A percentile compares a stretch with the other conserved stretches of the same genome.
Conservation (phyloP, 2,888 invertebrate species). For the Cheiracanthium punctorium region DNA sequence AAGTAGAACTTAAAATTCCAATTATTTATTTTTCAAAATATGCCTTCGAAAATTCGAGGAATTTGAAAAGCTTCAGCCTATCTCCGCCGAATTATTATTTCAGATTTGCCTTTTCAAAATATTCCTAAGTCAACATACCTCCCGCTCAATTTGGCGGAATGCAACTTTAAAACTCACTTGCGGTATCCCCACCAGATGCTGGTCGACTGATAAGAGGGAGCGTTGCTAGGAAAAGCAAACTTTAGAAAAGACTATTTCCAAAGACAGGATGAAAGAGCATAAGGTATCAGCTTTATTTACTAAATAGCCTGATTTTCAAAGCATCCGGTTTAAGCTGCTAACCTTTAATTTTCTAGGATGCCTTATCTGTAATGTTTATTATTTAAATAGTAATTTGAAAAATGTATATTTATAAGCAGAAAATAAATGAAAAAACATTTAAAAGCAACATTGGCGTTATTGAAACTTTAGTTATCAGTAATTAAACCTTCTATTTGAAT, state of each 20-base stretch:
- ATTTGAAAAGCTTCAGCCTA: neutral
- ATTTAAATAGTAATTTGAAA: no score
- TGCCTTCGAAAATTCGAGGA: neutral
- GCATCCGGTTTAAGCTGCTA: no score
- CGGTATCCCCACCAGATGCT: conserved; percentile 61
- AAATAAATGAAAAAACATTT: no score
- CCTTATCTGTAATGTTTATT: no score
- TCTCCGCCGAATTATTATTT: neutral
- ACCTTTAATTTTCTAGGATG: no score
- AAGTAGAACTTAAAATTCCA: neutral
- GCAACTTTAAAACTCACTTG: conserved; percentile 53
- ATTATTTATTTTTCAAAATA: neutral
- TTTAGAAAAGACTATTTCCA: neutral
- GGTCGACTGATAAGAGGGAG: conserved; percentile 46
- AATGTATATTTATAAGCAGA: no score
- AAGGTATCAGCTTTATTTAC: neutral
- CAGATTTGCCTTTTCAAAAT: neutral
- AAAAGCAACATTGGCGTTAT: no score
- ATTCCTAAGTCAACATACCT: conserved; percentile 56
- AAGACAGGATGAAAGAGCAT: neutral
- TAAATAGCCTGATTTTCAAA: neutral
- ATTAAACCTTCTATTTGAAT: no score
- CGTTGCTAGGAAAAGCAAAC: neutral
- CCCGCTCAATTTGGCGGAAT: conserved; percentile 61
- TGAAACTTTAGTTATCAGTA: no score